Evolutionary conservation across 2,888 invertebrate species (phyloP), one percentile per base, ranked within the genome.

Genomic region (Harmothoe impar): DNA sequence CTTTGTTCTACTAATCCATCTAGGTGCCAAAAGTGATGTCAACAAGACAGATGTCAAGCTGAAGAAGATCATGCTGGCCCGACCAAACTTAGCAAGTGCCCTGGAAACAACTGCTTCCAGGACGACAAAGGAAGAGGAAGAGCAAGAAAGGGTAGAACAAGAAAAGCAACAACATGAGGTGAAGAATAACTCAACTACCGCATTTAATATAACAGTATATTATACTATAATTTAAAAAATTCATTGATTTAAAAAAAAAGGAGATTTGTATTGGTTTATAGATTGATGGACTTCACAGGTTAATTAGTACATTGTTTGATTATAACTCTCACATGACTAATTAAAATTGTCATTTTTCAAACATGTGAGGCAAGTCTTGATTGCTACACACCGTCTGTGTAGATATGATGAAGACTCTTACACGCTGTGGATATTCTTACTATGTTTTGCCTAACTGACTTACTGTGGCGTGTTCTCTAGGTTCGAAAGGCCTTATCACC

Each of bases 51-150:
- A 93, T 43, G 92, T 92, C 0, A 94, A 93, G 90, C 89, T 95
- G 91, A 95, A 95, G 92, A 94, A 93, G 92, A 93, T 95, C 35
- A 94, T 94, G 72, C 92, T 95, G 43, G 92, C 93, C 17, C 93
- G 93, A 43, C 95, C 95, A 20, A 93, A 94, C 86, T 92, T 95
- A 31, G 90, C 92, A 3, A 86, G 91, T n/a, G 89, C 91, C 31
- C 90, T 92, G 20, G 89, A 90, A n/a, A 84, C 91, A 12, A 91
- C 62, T 25, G 85, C 85, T 35, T 17, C 78, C 84, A 81, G 52
- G 25, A 54, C 52, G 52, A 86, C 17, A 31, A 52, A 86, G 7
- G 54, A 54, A 7, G 86, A 54, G 86, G 54, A 54, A 31, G 84
- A 84, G 52, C 43, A 43, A 43, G 78, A 78, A 35, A 81, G 35